Evolutionary conservation across 2,113 vertebrate species (phyloP), one percentile per base, ranked within the genome.

Genomic region (Scalopus aquaticus): DNA sequence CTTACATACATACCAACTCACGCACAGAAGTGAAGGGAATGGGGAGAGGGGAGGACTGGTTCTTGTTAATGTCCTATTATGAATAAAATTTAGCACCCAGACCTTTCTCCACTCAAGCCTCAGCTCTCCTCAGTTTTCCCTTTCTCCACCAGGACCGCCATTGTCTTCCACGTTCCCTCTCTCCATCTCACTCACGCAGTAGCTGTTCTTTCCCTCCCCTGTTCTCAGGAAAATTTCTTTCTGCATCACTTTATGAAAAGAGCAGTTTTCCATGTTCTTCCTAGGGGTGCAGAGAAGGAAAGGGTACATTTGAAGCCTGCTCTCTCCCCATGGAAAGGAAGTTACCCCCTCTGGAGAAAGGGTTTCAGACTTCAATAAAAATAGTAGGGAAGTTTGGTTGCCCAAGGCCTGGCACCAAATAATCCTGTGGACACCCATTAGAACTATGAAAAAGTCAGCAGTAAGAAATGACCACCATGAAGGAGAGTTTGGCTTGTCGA

Each of bases 401-500:
- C 35, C 39, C 17, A 35, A 58, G 28, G 5, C 39, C 17, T 26
- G 19, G 28, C 4, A 28, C 9, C 15, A 0, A 26, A 1, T 58
- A n/a, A 11, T 2, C 1, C 0, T 15, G 2, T 20, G 2, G 2
- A 6, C 35, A 26, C 26, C 64, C 54, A 12, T 46, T 54, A 11
- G 30, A 37, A 2, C n/a, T 79, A 30, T 20, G 13, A 67, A 89
- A 70, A 72, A n/a, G 16, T 64, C 46, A 64, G 49, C 62, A 4
- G 24, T n/a, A 51, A 60, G 13, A 26, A 91, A 35, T 56, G 49
- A 69, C 46, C n/a, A 20, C 30, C 76, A 73, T 12, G 9, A n/a
- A 12, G 76, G 56, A 54, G 37, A 39, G 72, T 42, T 44, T 49
- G 65, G 32, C 32, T 35, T 32, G 9, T 5, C 10, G 35, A 72